Base-by-base conservation (phyloP, 2,797 vertebrate species). In the Linurgus olivaceus region DNA sequence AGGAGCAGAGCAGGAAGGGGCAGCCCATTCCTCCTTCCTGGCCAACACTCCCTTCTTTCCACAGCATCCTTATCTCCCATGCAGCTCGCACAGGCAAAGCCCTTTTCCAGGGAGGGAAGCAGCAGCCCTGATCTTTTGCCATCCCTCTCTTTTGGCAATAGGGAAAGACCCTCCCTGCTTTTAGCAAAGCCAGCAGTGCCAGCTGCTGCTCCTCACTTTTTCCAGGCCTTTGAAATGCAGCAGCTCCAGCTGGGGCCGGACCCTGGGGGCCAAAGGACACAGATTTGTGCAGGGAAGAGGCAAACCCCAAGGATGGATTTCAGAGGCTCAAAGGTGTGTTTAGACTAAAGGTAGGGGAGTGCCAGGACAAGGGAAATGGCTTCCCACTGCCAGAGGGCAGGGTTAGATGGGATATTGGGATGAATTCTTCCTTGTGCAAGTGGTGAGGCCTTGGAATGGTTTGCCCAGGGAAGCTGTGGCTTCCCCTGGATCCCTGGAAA, bases 21-120 rank as follows among this genome's bases (percentile, higher is more conserved):
- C n/a, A 76, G 74, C 93, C 58, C 85, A 51, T 72, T 91, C 90
- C 87, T 92, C 87, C 82, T 31, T 86, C 80, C 88, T 68, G 50
- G 25, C 35, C 57, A 84, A 7, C 54, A 42, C 74, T 79, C 65
- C 80, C 63, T 19, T 21, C 74, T 67, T 61, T 66, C 65, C 73
- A 55, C 65, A 62, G 40, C 24, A 11, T 24, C 86, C 82, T 93
- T 90, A 91, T 95, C 92, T 82, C 78, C 80, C 29, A 3, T 10
- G 16, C 65, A 29, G 72, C 71, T 2, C 26, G 9, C 6, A 4
- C 17, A 47, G 79, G 4, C 2, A 15, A 52, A 91, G 50, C 81
- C 54, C 37, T 72, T 17, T 57, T 2, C 25, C 18, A 40, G 81
- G 78, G 47, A 92, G 52, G 1, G 2, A 2, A 23, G 57, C 40